Evolutionary conservation across 2,797 vertebrate genomes (phyloP).

Genomic region (Ctenosaura bakeri): DNA sequence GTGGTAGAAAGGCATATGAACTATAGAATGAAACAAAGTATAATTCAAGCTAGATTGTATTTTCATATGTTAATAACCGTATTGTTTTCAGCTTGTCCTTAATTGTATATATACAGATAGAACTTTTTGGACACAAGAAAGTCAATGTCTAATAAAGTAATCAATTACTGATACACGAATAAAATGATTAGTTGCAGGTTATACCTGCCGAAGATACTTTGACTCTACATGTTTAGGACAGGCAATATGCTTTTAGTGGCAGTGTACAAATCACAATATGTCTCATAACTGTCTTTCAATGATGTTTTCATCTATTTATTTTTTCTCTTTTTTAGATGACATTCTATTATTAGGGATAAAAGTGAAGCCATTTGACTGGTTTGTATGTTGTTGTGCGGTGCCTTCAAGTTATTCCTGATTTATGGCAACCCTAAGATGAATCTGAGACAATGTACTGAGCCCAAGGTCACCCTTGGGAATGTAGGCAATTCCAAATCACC

Average conservation of each 20-base stretch:
- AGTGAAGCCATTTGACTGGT: not conserved
- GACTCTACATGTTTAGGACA: not conserved
- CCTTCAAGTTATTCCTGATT: no score
- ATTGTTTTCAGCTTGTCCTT: not conserved
- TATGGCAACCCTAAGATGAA: no score
- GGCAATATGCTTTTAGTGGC: not conserved
- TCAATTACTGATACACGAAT: not conserved
- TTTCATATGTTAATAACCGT: not conserved
- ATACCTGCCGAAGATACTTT: no score
- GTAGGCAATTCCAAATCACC: not conserved
- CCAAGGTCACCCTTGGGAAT: no score
- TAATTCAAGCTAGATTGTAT: not conserved
- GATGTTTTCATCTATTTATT: not conserved
- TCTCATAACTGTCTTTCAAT: not conserved
- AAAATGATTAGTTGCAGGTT: not conserved
- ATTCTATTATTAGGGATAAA: not conserved
- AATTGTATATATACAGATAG: not conserved
- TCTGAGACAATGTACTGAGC: no score
- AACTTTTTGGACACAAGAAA: not conserved
- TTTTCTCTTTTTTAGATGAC: slow-evolving; percentile 10
- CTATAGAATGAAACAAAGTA: not conserved
- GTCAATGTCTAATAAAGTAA: not conserved
- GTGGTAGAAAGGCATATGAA: slow-evolving; percentile 4
- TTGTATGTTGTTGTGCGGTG: not conserved
- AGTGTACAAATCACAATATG: not conserved